These are phyloP conservation scores for Gymnocephalus cernua DNA, from an alignment of 2,113 vertebrate genomes.

Conservation along the genomic window DNA sequence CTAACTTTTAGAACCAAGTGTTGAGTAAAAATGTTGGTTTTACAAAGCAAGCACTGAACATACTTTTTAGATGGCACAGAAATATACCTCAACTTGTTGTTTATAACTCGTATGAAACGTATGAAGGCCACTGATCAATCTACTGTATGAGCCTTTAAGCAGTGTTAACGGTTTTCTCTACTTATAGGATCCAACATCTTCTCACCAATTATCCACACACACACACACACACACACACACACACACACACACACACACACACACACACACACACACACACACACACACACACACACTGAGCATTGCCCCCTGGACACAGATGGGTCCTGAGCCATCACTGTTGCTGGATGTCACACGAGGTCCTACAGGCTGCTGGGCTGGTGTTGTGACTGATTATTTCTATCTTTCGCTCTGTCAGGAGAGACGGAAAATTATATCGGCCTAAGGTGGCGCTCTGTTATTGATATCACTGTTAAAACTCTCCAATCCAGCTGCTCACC, in stretches of 20 bases:
- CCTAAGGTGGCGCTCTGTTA: slow-evolving; percentile 77
- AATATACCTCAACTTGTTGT: background rate
- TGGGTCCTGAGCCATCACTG: slow-evolving; percentile 76
- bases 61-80: background rate
- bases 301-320: slow-evolving; percentile 72
- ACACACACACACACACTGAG: slow-evolving; percentile 15
- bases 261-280: slow-evolving; percentile 7
- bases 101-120: background rate
- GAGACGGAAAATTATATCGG: slow-evolving; percentile 78
- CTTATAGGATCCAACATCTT: slow-evolving; percentile 48
- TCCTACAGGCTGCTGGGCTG: slow-evolving; percentile 76
- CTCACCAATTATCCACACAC: slow-evolving; percentile 67
- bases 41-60: background rate
- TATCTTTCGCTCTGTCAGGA: slow-evolving; percentile 80
- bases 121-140: slow-evolving; percentile 3
- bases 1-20: background rate
- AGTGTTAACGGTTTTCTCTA: slow-evolving; percentile 37
- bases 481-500: slow-evolving; percentile 77
- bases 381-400: slow-evolving; percentile 82
- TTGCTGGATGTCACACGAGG: slow-evolving; percentile 70
- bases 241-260: slow-evolving; percentile 30
- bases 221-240: slow-evolving; percentile 31
- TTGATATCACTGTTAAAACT: slow-evolving; percentile 80
- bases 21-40: background rate
- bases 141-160: slow-evolving; percentile 33